Evolutionary conservation across 1,140 invertebrate species (phyloP), one percentile per base, ranked within the genome.

Genomic region (Thaumetopoea pityocampa): DNA sequence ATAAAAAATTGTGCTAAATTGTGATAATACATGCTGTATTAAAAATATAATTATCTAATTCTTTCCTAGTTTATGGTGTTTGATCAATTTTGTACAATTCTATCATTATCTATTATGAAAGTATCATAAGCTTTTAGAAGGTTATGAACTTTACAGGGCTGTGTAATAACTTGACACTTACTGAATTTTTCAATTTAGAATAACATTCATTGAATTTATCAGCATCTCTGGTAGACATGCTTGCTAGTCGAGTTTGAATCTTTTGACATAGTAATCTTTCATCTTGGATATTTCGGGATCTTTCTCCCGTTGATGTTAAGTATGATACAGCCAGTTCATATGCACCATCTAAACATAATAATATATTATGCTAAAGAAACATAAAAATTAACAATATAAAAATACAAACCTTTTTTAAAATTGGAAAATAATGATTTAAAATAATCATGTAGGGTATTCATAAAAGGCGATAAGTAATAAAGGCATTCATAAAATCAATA

Each of bases 161-260:
- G 2, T 20, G 3, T 16, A 5, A 3, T 15, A 14, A 26, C 11
- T 27, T 23, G 7, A 20, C 32, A 63, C 77, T 73, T 50, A 85
- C 82, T 42, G 74, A 77, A 29, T 66, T 81, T 40, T 80, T 85
- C n/a, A 86, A 26, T 62, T 85, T 84, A 9, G 71, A 55, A 64
- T 83, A 79, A 19, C 61, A 77, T 43, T 86, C 82, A 57, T 69
- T 72, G 29, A 86, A 86, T 47, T 79, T 85, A 28, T 85, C 85
- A 17, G 70, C 77, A 63, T 85, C 72, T 50, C 56, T 63, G 5
- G 63, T 40, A 11, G 81, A 81, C 5, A 60, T 47, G 41, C 19
- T 56, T 5, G 67, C 42, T 5, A 86, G 47, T 6, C 64, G 50
- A 3, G 78, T 57, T 36, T 74, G 66, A 33, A 86, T 84, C 46